These are phyloP conservation scores for Zalophus californianus DNA, from an alignment of 2,797 vertebrate species.

Conservation along the genomic window DNA sequence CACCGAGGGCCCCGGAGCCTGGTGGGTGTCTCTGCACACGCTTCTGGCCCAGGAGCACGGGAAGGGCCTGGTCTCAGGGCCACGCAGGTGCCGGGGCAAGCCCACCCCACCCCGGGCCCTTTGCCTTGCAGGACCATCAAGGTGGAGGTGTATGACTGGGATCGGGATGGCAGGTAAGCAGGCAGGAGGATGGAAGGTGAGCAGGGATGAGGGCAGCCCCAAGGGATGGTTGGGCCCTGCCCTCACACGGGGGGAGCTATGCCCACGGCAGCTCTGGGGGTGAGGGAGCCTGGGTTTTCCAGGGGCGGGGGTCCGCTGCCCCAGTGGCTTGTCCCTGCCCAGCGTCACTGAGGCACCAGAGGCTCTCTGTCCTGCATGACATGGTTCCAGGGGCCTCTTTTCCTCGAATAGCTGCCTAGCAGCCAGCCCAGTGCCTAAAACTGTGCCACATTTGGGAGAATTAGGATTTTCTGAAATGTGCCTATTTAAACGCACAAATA, in stretches of 20 bases:
- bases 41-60: background rate
- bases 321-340: accelerated
- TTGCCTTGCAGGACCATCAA: conserved; percentile 94
- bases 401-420: background rate
- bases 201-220: background rate
- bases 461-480: background rate
- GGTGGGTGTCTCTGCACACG: background rate
- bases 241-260: background rate
- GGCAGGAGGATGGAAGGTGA: background rate
- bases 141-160: conserved; percentile 98
- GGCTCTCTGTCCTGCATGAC: background rate
- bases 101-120: background rate
- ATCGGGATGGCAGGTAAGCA: conserved; percentile 95
- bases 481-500: background rate
- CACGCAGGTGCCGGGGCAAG: accelerated
- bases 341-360: background rate
- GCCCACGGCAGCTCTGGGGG: background rate
- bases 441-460: background rate
- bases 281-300: background rate
- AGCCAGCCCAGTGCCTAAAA: background rate
- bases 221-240: too few relatives aligned
- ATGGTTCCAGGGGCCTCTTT: background rate
- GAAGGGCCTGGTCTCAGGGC: background rate
- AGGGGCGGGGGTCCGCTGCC: background rate
- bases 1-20: background rate